Evolutionary conservation across 2,113 vertebrate species (phyloP), one percentile per base, ranked within the genome.

Genomic region (Corvus hawaiiensis): DNA sequence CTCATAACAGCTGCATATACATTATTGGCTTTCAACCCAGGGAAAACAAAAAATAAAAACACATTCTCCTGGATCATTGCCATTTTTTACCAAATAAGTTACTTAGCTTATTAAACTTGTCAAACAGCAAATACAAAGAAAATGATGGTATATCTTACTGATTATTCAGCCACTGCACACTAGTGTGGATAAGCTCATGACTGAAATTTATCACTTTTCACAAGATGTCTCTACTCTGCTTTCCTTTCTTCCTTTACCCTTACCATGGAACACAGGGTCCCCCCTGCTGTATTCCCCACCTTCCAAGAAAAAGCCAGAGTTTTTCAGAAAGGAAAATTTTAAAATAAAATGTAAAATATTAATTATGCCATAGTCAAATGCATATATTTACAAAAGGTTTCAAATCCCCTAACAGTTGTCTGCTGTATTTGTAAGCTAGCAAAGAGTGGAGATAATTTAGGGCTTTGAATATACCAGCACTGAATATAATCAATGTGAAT

Each of bases 401-500:
- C 84, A 88, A 95, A 92, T 78, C 59, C 68, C 82, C 73, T 54
- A 55, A 68, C 82, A 78, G 61, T 82, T 96, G 87, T 80, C 84
- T 76, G 32, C 76, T 94, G 79, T 96, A 87, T 94, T 94, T 96
- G 74, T 93, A 97, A 97, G 91, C 78, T 89, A 93, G 74, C 76
- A 96, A 95, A 85, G 58, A 90, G 71, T 19, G 11, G 96, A 92
- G 82, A 90, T 94, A 96, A 97, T 97, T 97, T 77, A 95, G 93
- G 79, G 71, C 75, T 92, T 95, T 88, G 76, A 95, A 96, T 90
- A 96, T 87, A 91, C 59, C 89, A 54, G 78, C 0, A 0, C 69
- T 95, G 91, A 94, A 84, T 85, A 96, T 74, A 97, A 97, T 97
- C 96, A 94, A 41, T 87, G 93, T 95, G 95, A 96, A 96, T 97